Base-by-base conservation (phyloP, 2,113 vertebrate species). In the Upupa epops region DNA sequence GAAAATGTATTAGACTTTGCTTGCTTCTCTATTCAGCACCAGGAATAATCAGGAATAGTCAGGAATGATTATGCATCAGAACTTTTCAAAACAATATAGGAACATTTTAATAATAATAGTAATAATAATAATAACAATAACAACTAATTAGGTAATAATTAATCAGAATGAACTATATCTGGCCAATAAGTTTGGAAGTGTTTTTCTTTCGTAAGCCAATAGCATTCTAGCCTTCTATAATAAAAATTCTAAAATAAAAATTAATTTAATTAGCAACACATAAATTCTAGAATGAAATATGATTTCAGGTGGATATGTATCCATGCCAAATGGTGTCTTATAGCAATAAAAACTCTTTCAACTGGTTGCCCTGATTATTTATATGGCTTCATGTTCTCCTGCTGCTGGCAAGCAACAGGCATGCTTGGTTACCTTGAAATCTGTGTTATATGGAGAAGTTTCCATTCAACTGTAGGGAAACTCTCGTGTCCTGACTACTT, bases 211-310 rank as follows among this genome's bases (percentile, higher is more conserved):
- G 59, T 88, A 73, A 94, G 78, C 46, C 49, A 86, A 72, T 17
- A 93, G 49, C 75, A 94, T 32, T 55, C 79, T 66, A 89, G 13
- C 32, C 66, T 73, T 74, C 51, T 19, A 70, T 80, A 70, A 48
- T 55, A 65, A 82, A 89, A 40, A 34, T 51, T n/a, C n/a, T n/a
- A n/a, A n/a, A n/a, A n/a, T n/a, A n/a, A n/a, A n/a, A 86, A 95
- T 89, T 91, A 87, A 95, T 89, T 91, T 79, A 58, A 86, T 86
- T 86, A 89, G 54, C 29, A 84, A 60, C 75, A 49, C 40, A 75
- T 36, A 89, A 55, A 83, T 89, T 83, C 63, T 42, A 59, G 91
- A 79, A 73, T 52, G 42, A 70, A 80, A 48, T 21, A 36, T 31
- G 45, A 73, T 90, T 94, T 70, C 79, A 64, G 82, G 29, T 37